Evolutionary conservation across 2,113 vertebrate genomes (phyloP), one percentile per base, ranked within the genome.

Genomic region (Rutilus rutilus): DNA sequence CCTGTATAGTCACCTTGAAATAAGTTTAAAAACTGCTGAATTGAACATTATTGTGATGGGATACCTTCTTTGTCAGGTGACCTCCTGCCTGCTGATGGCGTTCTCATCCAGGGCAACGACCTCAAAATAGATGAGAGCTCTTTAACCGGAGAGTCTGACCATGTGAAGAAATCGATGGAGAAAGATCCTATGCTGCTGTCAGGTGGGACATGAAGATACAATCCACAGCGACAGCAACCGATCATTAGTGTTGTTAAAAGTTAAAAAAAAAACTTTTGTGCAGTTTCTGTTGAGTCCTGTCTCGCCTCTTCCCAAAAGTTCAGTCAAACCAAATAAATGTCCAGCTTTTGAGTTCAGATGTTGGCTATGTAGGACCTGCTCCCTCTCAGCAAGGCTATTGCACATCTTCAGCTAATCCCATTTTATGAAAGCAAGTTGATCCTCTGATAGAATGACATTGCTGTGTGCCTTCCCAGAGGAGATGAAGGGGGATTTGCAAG

Each of bases 61-160:
- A 52, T 79, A 76, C 74, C 12, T 78, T 52, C 54, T 85, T 30
- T 75, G 27, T 47, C 92, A 99, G 98, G 98, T 93, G 98, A 99
- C 92, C 97, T 99, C 91, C 94, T 99, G 87, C 98, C 98, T 1
- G 95, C 98, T 19, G 98, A 99, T 77, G 98, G 98, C 73, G 93
- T 99, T 79, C 96, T 99, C 84, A 97, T 99, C 94, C 97, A 99
- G 94, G 97, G 98, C 89, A 99, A 99, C 25, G 98, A 99, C 90
- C 96, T 99, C 67, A 99, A 98, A 94, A 97, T 99, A 78, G 98
- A 99, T 88, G 98, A 99, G 93, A 99, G 98, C 90, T 99, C 98
- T 0, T 93, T 99, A 92, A 99, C 98, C 75, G 98, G 98, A 86
- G 98, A 99, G 95, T 99, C 98, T 62, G 98, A 99, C 93, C 98